These are phyloP conservation scores for Oenanthe melanoleuca DNA, from an alignment of 2,113 vertebrate species.

Conservation along the genomic window DNA sequence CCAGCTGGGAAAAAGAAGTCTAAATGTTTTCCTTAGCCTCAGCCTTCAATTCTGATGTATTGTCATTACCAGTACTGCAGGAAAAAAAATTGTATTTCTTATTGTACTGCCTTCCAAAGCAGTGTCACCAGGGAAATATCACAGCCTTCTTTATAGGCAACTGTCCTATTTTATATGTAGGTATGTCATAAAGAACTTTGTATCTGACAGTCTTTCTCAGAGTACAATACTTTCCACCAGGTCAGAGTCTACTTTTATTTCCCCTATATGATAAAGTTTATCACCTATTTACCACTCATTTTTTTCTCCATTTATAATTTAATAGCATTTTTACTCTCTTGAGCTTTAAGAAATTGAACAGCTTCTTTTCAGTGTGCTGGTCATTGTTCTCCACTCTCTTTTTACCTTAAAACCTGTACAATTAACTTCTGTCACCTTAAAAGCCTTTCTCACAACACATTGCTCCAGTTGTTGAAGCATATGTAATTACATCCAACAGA, in stretches of 20 bases:
- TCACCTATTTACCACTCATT: conserved; percentile 34
- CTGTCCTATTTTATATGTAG: conserved; percentile 68
- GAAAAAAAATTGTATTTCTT: conserved; percentile 48
- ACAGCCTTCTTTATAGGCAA: conserved; percentile 49
- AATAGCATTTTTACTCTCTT: conserved; percentile 18
- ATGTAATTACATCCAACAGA: conserved; percentile 76
- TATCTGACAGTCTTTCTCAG: conserved; percentile 37
- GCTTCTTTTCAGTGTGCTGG: background rate
- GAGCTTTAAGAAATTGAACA: conserved; percentile 48
- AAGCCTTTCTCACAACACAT: conserved; percentile 70
- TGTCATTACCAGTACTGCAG: conserved; percentile 47
- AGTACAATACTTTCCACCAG: conserved; percentile 12
- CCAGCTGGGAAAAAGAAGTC: conserved; percentile 24
- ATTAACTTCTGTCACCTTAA: conserved; percentile 78
- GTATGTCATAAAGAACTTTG: conserved; percentile 56
- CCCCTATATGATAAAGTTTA: background rate
- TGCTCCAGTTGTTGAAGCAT: conserved; percentile 77
- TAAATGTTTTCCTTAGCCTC: conserved; percentile 51
- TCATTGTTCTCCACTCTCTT: conserved; percentile 49
- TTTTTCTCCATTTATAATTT: conserved; percentile 66
- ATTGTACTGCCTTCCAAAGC: conserved; percentile 55
- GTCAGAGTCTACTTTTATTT: conserved; percentile 51
- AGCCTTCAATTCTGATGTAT: conserved; percentile 47
- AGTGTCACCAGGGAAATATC: conserved; percentile 69
- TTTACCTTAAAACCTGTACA: conserved; percentile 67